A percentile compares a stretch with the other conserved stretches of the same genome.
Conservation (phyloP, 2,797 vertebrate genomes). For the Xiphorhynchus erythropygius region DNA sequence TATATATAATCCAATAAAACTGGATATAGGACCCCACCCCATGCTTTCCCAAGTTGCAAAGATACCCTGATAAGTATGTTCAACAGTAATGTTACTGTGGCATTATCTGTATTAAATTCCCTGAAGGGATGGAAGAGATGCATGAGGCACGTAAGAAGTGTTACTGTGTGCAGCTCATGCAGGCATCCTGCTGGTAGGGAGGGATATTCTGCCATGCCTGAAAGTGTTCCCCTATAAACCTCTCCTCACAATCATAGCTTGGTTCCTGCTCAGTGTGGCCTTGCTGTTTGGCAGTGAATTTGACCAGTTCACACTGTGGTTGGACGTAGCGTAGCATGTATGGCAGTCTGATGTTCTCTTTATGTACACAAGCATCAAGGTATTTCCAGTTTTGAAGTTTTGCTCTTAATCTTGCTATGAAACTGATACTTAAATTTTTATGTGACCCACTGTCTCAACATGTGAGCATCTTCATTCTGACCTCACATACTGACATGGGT, state of each 20-base stretch:
- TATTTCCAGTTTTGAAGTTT: not conserved
- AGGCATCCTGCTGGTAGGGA: not conserved
- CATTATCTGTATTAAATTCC: not conserved
- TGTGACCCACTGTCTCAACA: not conserved
- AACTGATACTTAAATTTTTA: not conserved
- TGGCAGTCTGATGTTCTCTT: not conserved
- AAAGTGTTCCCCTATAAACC: not conserved
- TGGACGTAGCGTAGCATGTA: not conserved
- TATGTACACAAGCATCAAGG: not conserved
- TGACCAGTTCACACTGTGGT: fast-evolving
- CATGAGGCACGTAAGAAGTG: fast-evolving
- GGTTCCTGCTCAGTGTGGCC: not conserved
- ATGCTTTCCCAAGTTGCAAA: not conserved
- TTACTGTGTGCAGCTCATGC: not conserved
- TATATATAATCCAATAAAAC: not conserved
- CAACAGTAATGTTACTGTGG: not conserved
- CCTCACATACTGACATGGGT: not conserved
- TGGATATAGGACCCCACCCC: not conserved
- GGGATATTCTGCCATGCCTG: not conserved
- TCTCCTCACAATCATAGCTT: not conserved
- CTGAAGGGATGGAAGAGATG: not conserved
- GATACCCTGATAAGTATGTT: not conserved
- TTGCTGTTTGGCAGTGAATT: not conserved
- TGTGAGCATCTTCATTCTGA: not conserved
- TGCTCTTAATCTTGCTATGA: not conserved